phyloP scores from a whole-genome alignment of 1,140 invertebrate species.

The Amphibalanus amphitrite region DNA sequence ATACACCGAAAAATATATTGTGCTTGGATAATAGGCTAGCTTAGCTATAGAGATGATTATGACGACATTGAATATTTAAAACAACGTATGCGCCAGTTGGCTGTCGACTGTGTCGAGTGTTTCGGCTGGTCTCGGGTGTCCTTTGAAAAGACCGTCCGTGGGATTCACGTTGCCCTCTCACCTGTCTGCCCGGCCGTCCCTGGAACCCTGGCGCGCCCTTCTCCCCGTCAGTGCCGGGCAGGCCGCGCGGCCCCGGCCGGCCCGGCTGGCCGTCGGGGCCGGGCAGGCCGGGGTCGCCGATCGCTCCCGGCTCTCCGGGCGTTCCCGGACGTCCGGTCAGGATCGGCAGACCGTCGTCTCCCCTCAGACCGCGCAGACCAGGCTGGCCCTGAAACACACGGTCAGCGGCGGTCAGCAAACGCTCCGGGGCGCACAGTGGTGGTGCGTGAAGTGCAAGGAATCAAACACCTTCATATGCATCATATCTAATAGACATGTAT shows the following conservation, averaged over 20 bases:
- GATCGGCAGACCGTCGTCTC: slow-evolving; percentile 32
- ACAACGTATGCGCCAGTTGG: too few relatives aligned
- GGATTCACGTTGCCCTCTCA: background rate
- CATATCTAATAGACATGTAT: too few relatives aligned
- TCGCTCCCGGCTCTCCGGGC: slow-evolving; percentile 31
- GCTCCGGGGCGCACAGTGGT: too few relatives aligned
- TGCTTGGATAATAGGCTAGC: too few relatives aligned
- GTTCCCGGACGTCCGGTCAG: slow-evolving; percentile 36
- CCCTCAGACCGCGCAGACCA: slow-evolving; percentile 12
- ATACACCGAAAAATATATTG: too few relatives aligned
- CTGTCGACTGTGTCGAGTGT: too few relatives aligned
- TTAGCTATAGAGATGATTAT: too few relatives aligned
- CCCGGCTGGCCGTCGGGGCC: slow-evolving; percentile 49
- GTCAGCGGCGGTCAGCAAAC: background rate
- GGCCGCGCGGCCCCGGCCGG: slow-evolving; percentile 30
- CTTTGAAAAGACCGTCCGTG: too few relatives aligned
- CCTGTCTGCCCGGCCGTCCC: background rate
- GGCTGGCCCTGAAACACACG: slow-evolving; percentile 6
- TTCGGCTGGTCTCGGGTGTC: too few relatives aligned
- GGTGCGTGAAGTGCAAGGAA: too few relatives aligned
- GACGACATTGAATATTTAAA: too few relatives aligned
- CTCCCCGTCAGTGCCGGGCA: background rate
- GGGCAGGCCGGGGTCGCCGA: slow-evolving; percentile 11
- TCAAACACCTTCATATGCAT: too few relatives aligned
- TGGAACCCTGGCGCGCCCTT: background rate